phyloP scores from a whole-genome alignment of 2,888 invertebrate species.

The Cantharis rustica region DNA sequence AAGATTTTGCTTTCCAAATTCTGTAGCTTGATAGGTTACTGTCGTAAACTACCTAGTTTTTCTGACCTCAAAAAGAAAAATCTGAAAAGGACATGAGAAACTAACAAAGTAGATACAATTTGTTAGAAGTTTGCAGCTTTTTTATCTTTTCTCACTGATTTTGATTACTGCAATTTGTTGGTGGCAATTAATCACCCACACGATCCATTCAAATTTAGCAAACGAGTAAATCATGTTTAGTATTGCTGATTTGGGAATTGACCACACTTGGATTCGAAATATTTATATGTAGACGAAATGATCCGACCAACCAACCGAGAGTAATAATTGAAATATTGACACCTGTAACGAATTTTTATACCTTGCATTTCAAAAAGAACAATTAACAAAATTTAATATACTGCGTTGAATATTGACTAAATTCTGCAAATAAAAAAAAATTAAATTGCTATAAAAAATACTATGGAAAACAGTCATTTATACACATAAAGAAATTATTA shows the following conservation, averaged over 20 bases:
- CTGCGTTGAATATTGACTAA: neutral
- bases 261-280: neutral
- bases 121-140: neutral
- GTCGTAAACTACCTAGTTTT: neutral
- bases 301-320: neutral
- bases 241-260: neutral
- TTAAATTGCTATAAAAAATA: neutral
- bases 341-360: neutral
- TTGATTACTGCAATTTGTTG: neutral
- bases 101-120: neutral
- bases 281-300: neutral
- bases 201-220: neutral
- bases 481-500: neutral
- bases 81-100: neutral
- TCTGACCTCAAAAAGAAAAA: neutral
- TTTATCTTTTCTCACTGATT: neutral
- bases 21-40: neutral
- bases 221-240: neutral
- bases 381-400: neutral
- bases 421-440: neutral
- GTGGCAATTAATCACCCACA: neutral
- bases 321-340: neutral
- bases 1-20: constrained; percentile 3
- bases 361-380: neutral
- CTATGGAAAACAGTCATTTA: too few species aligned